phyloP scores from a whole-genome alignment of 2,888 invertebrate genomes.

The Torymus tubicola region DNA sequence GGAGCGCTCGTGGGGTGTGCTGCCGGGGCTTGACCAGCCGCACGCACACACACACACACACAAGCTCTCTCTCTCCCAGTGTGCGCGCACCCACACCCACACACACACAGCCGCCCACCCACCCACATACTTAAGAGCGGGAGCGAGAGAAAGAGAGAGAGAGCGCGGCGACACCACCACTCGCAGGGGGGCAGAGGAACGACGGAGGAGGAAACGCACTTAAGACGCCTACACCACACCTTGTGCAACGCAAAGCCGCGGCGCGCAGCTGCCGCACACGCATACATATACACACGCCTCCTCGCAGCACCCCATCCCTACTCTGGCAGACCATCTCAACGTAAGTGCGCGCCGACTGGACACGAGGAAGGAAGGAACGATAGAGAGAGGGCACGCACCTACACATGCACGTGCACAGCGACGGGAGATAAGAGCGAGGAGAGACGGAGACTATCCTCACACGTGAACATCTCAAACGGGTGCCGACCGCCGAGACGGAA shows the following conservation, averaged over 20 bases:
- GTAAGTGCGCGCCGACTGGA: too few relatives aligned
- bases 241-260: constrained; percentile 71
- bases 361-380: too few relatives aligned
- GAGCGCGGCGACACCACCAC: too few relatives aligned
- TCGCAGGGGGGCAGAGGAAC: too few relatives aligned
- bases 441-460: constrained; percentile 4
- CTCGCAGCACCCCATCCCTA: constrained; percentile 37
- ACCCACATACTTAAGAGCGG: too few relatives aligned
- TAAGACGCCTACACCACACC: constrained; percentile 72
- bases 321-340: constrained; percentile 32
- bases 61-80: not conserved
- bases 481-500: constrained; percentile 40
- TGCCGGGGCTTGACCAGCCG: constrained; percentile 66
- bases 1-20: constrained; percentile 76
- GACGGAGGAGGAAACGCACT: constrained; percentile 39
- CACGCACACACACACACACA: constrained; percentile 26
- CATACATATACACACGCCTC: constrained; percentile 32
- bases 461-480: constrained; percentile 50
- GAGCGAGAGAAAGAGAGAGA: too few relatives aligned
- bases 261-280: constrained; percentile 55
- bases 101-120: not conserved
- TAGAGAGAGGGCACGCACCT: constrained; percentile 48
- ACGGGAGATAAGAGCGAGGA: not conserved
- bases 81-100: constrained; percentile 16
- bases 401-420: constrained; percentile 39